phyloP scores from a whole-genome alignment of 2,797 vertebrate genomes.

The Kryptolebias ocellatus region DNA sequence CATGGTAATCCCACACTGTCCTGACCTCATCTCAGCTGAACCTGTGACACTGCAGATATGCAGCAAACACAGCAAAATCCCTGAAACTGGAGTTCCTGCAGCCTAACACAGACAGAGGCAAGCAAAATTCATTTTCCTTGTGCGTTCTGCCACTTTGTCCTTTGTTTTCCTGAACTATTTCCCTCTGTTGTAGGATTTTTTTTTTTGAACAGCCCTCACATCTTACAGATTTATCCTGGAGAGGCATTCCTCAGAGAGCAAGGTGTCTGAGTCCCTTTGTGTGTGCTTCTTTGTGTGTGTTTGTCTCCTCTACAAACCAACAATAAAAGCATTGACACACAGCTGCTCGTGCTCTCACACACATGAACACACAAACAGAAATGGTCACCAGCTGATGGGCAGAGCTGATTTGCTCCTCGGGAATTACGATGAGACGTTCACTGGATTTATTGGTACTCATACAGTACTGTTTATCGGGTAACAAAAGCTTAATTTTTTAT shows the following conservation, averaged over 20 bases:
- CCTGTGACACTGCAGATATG: conserved; percentile 33
- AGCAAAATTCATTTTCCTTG: not conserved
- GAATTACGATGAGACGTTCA: not conserved
- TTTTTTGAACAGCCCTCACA: not conserved
- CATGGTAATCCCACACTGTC: conserved; percentile 62
- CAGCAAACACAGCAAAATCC: conserved; percentile 35
- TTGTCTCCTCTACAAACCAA: conserved; percentile 57
- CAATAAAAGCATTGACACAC: conserved; percentile 72
- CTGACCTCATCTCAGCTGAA: conserved; percentile 54
- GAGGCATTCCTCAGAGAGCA: conserved; percentile 30
- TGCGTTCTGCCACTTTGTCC: not conserved
- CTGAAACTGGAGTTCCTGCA: conserved; percentile 41
- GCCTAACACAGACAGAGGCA: not conserved
- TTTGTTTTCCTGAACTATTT: not conserved
- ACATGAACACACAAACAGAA: conserved; percentile 35
- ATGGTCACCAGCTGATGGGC: conserved; percentile 22
- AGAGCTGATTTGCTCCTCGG: conserved; percentile 23
- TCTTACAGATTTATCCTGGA: conserved; percentile 6
- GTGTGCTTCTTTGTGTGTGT: conserved; percentile 30
- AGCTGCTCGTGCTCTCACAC: conserved; percentile 29
- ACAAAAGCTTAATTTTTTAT: not conserved
- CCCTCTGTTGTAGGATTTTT: conserved; percentile 1
- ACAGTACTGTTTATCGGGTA: not conserved
- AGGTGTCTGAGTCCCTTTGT: conserved; percentile 37
- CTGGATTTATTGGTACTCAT: not conserved